phyloP scores from a whole-genome alignment of 1,140 invertebrate genomes.

The Drosophila sp. region DNA sequence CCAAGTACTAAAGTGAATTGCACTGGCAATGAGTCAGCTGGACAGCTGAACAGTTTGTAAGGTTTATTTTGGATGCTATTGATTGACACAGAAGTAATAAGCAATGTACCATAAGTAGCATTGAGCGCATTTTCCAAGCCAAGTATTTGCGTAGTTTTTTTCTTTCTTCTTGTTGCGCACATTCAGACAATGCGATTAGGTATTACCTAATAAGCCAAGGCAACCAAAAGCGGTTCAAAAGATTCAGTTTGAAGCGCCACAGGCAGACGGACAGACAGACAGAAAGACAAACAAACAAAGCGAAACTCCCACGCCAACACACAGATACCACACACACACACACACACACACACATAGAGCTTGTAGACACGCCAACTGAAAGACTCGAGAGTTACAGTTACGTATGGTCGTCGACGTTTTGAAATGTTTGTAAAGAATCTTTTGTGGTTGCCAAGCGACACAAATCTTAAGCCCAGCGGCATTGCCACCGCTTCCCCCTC shows the following conservation, averaged over 20 bases:
- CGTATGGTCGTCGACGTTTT: constrained; percentile 56
- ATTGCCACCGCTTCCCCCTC: background rate
- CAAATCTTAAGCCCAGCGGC: constrained; percentile 60
- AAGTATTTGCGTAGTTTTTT: constrained; percentile 12
- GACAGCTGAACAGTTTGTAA: constrained; percentile 1
- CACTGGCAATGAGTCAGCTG: constrained; percentile 39
- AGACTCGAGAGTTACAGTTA: constrained; percentile 47
- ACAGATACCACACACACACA: constrained; percentile 27
- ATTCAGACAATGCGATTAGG: constrained; percentile 54
- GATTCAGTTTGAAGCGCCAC: constrained; percentile 47
- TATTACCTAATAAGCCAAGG: constrained; percentile 54
- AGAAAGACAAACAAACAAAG: constrained; percentile 49
- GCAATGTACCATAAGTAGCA: background rate
- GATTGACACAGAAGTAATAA: constrained; percentile 49
- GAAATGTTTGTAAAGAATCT: constrained; percentile 77
- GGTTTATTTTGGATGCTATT: constrained; percentile 24
- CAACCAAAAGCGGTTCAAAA: constrained; percentile 36
- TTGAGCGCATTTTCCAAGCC: constrained; percentile 24
- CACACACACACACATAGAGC: constrained; percentile 21
- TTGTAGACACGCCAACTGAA: constrained; percentile 37
- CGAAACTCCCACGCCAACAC: constrained; percentile 71
- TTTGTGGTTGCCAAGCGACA: constrained; percentile 72
- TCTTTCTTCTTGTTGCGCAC: constrained; percentile 31
- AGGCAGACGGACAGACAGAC: too few relatives aligned
- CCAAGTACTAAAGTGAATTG: constrained; percentile 1